Conservation (phyloP, 2,888 invertebrate genomes). For the Volucella inanis region DNA sequence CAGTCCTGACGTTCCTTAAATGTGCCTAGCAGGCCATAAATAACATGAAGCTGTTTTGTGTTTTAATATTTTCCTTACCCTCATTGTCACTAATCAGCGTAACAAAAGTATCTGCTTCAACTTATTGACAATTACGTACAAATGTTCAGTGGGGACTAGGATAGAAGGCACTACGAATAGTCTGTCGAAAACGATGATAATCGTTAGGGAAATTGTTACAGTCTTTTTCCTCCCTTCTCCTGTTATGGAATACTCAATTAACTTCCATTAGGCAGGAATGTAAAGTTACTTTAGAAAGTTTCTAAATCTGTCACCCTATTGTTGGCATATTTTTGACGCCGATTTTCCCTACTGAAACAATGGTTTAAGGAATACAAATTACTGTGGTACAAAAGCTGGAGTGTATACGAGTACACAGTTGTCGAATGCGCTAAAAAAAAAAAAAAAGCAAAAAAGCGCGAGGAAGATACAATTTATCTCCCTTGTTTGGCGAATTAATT, state of each 20-base stretch:
- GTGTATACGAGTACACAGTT: neutral
- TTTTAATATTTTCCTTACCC: neutral
- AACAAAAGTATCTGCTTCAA: neutral
- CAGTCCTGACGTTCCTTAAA: neutral
- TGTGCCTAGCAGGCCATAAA: neutral
- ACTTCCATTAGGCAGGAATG: constrained; percentile 18
- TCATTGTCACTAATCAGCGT: neutral
- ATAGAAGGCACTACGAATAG: neutral
- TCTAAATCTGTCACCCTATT: constrained; percentile 17
- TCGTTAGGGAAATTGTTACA: neutral
- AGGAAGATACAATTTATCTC: constrained; percentile 10
- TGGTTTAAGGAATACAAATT: neutral
- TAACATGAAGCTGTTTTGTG: constrained; percentile 11
- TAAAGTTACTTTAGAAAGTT: neutral
- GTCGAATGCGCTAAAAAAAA: constrained; percentile 12
- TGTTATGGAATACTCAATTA: constrained; percentile 28
- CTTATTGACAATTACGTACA: constrained; percentile 18
- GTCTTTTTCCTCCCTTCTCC: neutral
- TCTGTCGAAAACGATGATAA: neutral
- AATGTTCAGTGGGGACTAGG: neutral
- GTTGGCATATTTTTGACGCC: constrained; percentile 7
- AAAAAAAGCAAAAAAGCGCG: neutral
- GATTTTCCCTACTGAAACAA: too few species aligned
- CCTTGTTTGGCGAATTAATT: constrained; percentile 36
- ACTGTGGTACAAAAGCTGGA: neutral